Evolutionary conservation across 2,113 vertebrate genomes (phyloP).

Genomic region (Eretmochelys imbricata): DNA sequence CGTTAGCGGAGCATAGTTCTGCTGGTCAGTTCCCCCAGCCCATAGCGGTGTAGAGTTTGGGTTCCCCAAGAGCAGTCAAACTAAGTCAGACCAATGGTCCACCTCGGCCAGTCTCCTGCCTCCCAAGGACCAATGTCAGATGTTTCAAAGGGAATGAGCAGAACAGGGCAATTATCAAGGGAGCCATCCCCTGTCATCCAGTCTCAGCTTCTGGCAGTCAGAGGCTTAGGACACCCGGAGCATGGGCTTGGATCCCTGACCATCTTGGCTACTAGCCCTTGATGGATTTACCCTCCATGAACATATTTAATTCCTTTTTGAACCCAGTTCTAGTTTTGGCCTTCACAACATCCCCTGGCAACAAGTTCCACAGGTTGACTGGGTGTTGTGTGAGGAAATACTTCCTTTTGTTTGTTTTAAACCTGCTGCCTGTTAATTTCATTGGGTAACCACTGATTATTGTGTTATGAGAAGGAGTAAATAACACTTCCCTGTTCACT

Average conservation of each 20-base stretch:
- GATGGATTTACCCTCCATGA: no score
- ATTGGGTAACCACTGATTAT: not conserved
- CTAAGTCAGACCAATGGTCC: no score
- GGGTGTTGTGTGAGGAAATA: no score
- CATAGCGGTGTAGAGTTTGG: no score
- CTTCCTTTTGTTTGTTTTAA: not conserved
- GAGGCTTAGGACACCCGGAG: not conserved
- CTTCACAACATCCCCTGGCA: not conserved
- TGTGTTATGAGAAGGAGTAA: not conserved
- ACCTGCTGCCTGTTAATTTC: not conserved
- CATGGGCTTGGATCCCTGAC: not conserved
- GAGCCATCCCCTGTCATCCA: not conserved
- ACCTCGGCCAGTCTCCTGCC: no score
- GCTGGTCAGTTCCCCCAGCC: no score
- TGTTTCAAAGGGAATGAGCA: not conserved
- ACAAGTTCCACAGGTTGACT: not conserved
- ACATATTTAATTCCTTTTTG: not conserved
- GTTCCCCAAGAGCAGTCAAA: no score
- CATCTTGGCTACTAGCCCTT: not conserved
- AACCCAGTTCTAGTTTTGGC: not conserved
- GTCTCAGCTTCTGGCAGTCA: not conserved
- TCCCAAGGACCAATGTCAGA: no score
- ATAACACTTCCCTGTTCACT: not conserved
- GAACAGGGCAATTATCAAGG: no score
- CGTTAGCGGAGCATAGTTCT: no score